Evolutionary conservation across 2,113 vertebrate species (phyloP).

Genomic region (Baryphthengus martii): DNA sequence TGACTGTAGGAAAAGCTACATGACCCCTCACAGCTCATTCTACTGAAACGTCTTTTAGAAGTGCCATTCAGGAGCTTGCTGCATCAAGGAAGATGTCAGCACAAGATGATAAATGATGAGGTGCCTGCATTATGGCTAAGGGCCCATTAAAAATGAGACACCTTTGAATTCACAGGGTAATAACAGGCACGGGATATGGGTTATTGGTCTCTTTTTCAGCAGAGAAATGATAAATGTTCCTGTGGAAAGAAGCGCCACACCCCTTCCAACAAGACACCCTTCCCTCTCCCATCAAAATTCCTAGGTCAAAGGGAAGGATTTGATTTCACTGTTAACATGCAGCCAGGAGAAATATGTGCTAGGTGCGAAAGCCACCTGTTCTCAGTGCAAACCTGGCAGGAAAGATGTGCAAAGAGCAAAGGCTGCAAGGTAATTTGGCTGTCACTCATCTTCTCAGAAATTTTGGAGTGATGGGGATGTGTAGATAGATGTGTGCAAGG

Average conservation of each 20-base stretch:
- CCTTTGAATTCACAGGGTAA: slow-evolving; percentile 59
- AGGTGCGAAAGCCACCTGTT: slow-evolving; percentile 63
- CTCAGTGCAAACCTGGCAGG: neutral
- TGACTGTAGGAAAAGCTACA: neutral
- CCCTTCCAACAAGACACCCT: neutral
- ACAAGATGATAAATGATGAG: slow-evolving; percentile 44
- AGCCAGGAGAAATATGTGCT: slow-evolving; percentile 15
- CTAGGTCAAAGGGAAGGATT: slow-evolving; percentile 39
- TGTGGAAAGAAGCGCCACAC: slow-evolving; percentile 34
- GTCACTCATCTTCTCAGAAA: slow-evolving; percentile 35
- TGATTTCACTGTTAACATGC: slow-evolving; percentile 62
- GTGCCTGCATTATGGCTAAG: slow-evolving; percentile 30
- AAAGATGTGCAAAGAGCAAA: neutral
- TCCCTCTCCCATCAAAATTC: slow-evolving; percentile 54
- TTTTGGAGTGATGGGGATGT: neutral
- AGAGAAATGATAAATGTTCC: slow-evolving; percentile 61
- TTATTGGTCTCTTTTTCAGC: slow-evolving; percentile 48
- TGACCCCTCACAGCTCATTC: neutral
- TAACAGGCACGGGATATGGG: slow-evolving; percentile 34
- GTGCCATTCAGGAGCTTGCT: slow-evolving; percentile 22
- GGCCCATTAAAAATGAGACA: slow-evolving; percentile 55
- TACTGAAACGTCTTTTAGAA: slow-evolving; percentile 13
- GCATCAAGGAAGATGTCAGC: slow-evolving; percentile 23
- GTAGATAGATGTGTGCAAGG: neutral
- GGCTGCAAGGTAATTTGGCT: neutral